These are phyloP conservation scores for Semotilus atromaculatus DNA, from an alignment of 2,797 vertebrate genomes.

Conservation along the genomic window DNA sequence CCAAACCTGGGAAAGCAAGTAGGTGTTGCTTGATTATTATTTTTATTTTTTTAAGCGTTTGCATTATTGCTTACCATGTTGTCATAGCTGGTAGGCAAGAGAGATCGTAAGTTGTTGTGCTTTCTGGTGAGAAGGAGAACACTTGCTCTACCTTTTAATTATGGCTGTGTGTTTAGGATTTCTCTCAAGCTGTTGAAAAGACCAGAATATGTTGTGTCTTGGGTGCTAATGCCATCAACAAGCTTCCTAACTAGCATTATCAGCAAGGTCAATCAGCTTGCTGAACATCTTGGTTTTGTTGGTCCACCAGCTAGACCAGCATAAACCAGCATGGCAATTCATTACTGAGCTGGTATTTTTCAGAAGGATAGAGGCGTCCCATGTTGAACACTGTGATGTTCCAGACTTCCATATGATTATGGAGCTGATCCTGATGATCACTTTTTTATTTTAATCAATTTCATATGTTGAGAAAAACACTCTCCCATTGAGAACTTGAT, in stretches of 20 bases:
- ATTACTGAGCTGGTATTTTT: neutral
- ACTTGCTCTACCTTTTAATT: slow-evolving; percentile 1
- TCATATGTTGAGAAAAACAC: neutral
- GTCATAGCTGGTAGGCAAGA: neutral
- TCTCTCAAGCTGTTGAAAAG: slow-evolving; percentile 1
- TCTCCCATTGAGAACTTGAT: neutral
- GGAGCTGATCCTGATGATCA: neutral
- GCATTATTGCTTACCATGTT: slow-evolving; percentile 27
- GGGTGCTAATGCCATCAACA: neutral
- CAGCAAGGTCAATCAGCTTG: neutral
- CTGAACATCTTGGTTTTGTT: neutral
- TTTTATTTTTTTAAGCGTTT: too few species aligned
- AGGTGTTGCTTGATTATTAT: slow-evolving; percentile 66
- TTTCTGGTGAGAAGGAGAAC: neutral
- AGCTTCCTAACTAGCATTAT: neutral
- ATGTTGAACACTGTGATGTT: neutral
- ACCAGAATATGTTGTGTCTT: neutral
- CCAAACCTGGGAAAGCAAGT: slow-evolving; percentile 95
- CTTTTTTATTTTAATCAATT: neutral
- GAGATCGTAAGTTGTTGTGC: slow-evolving; percentile 14
- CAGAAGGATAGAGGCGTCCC: neutral
- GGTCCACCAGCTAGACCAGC: neutral
- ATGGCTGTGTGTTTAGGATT: slow-evolving; percentile 9
- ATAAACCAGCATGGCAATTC: neutral
- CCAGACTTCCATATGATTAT: neutral